phyloP scores from a whole-genome alignment of 2,113 vertebrate species.

The Syngnathus floridae region DNA sequence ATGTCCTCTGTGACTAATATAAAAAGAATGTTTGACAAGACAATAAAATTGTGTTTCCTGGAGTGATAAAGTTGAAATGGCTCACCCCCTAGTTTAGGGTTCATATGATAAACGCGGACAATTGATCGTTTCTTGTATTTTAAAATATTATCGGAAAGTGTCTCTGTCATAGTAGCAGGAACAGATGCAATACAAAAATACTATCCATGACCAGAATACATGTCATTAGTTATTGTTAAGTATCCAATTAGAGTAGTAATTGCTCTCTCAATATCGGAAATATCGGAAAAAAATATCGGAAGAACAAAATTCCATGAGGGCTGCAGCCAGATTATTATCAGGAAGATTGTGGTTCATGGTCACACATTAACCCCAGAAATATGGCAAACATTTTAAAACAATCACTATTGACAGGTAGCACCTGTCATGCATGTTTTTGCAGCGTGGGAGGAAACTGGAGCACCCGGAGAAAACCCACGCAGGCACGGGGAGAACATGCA shows the following conservation, averaged over 20 bases:
- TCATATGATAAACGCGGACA: not conserved
- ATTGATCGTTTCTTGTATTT: not conserved
- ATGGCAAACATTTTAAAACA: not conserved
- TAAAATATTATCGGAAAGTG: not conserved
- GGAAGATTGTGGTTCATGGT: not conserved
- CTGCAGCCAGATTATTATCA: not conserved
- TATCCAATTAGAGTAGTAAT: not conserved
- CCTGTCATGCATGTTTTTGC: too few species aligned
- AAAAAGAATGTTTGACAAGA: slow-evolving; percentile 23
- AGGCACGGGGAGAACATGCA: too few species aligned
- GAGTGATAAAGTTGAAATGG: not conserved
- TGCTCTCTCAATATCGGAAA: too few species aligned
- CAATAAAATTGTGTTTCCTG: not conserved
- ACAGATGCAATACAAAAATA: not conserved
- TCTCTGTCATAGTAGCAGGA: not conserved
- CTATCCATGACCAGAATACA: not conserved
- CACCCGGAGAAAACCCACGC: too few species aligned
- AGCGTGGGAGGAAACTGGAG: too few species aligned
- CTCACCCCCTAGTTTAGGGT: not conserved
- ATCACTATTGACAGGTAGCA: not conserved
- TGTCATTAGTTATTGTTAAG: not conserved
- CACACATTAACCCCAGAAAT: too few species aligned
- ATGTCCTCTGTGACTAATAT: slow-evolving; percentile 33
- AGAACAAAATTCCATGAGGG: not conserved
- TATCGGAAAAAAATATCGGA: too few species aligned